A percentile compares a stretch with the other conserved stretches of the same genome.
Evolutionary conservation across 2,888 invertebrate species (phyloP).

Genomic region (Lasioglossum oenotherae): DNA sequence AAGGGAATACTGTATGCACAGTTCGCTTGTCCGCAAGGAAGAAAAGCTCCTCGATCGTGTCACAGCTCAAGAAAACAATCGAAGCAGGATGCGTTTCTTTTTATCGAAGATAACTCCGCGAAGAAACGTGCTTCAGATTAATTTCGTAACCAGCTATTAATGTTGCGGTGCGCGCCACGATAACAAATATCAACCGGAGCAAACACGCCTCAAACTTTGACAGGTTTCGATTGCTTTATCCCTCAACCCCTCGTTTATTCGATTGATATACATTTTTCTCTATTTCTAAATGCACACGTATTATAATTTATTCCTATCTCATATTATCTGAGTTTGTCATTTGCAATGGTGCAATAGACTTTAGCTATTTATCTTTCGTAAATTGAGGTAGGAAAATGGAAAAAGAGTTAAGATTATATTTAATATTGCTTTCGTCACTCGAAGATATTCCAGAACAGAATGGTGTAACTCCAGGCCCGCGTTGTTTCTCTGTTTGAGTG

Average conservation of each 20-base stretch:
- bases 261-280: not conserved
- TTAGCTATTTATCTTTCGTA: not conserved
- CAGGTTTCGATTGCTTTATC: not conserved
- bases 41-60: not conserved
- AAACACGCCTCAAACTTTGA: slow-evolving; percentile 14
- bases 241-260: not conserved
- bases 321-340: not conserved
- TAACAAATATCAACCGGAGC: not conserved
- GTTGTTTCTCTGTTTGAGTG: not conserved
- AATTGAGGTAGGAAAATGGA: not conserved
- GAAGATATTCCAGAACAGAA: not conserved
- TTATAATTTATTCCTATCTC: not conserved
- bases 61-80: slow-evolving; percentile 20
- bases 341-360: not conserved
- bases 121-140: slow-evolving; percentile 9
- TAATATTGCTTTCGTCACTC: not conserved
- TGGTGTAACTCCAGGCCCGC: not conserved
- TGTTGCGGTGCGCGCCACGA: slow-evolving; percentile 9
- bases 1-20: not conserved
- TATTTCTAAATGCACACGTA: not conserved
- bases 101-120: not conserved
- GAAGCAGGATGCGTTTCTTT: slow-evolving; percentile 21
- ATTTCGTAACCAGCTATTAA: slow-evolving; percentile 25
- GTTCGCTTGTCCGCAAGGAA: not conserved
- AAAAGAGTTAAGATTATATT: not conserved